phyloP scores from a whole-genome alignment of 1,140 invertebrate genomes.

The Drosophila kohkoa region DNA sequence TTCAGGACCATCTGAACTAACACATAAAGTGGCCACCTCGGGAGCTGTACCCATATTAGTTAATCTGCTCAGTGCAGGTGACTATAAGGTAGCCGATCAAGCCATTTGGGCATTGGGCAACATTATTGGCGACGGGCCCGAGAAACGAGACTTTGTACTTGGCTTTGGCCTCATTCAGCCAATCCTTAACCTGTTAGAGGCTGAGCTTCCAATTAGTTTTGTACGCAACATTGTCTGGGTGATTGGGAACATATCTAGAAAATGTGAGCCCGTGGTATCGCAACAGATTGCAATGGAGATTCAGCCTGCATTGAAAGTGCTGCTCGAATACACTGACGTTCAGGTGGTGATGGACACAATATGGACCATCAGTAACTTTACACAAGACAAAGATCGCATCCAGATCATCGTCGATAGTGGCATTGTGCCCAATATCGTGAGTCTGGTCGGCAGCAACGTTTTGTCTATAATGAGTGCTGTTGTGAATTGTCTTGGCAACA shows the following conservation, averaged over 20 bases:
- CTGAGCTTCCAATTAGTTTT: not conserved
- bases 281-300: not conserved
- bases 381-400: not conserved
- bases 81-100: not conserved
- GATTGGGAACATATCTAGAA: not conserved
- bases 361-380: not conserved
- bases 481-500: not conserved
- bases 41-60: not conserved
- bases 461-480: not conserved
- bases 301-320: not conserved
- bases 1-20: not conserved
- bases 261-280: not conserved
- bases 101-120: slow-evolving; percentile 1
- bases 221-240: not conserved
- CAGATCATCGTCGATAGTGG: not conserved
- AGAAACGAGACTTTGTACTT: not conserved
- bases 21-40: not conserved
- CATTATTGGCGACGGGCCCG: not conserved
- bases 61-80: not conserved
- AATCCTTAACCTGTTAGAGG: not conserved
- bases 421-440: not conserved
- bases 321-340: not conserved
- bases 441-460: not conserved
- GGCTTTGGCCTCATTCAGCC: not conserved
- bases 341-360: not conserved